phyloP scores from a whole-genome alignment of 2,113 vertebrate genomes.

The Saccopteryx bilineata region DNA sequence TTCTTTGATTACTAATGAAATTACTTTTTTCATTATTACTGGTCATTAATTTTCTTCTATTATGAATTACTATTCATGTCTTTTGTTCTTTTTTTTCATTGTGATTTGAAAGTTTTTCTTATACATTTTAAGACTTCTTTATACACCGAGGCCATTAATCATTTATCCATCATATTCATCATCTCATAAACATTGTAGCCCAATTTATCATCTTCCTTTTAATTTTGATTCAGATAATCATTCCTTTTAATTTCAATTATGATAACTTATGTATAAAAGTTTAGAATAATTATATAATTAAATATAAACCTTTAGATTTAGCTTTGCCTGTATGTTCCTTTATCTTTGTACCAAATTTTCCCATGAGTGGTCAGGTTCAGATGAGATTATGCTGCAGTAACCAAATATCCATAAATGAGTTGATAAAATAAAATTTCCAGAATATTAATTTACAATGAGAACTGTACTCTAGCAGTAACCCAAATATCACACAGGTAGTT shows the following conservation, averaged over 20 bases:
- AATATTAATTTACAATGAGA: neutral
- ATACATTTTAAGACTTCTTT: constrained; percentile 32
- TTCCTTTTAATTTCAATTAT: neutral
- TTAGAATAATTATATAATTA: neutral
- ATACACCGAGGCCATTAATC: constrained; percentile 36
- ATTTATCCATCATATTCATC: neutral
- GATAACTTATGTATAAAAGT: neutral
- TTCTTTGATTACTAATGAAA: constrained; percentile 59
- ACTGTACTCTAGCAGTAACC: neutral
- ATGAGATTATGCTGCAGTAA: neutral
- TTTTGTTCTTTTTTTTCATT: constrained; percentile 54
- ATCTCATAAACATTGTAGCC: neutral
- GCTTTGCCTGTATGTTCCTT: neutral
- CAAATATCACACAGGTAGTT: neutral
- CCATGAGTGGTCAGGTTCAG: neutral
- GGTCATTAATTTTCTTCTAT: constrained; percentile 64
- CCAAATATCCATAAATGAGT: neutral
- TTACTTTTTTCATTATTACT: constrained; percentile 41
- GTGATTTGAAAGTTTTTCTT: constrained; percentile 56
- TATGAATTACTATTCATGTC: constrained; percentile 45
- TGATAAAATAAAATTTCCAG: constrained; percentile 32
- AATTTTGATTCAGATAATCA: constrained; percentile 4
- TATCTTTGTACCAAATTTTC: neutral
- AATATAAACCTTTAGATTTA: constrained; percentile 19
- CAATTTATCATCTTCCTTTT: constrained; percentile 39